A percentile compares a stretch with the other conserved stretches of the same genome.
Evolutionary conservation across 2,888 invertebrate species (phyloP).

Genomic region (Polyommatus icarus): DNA sequence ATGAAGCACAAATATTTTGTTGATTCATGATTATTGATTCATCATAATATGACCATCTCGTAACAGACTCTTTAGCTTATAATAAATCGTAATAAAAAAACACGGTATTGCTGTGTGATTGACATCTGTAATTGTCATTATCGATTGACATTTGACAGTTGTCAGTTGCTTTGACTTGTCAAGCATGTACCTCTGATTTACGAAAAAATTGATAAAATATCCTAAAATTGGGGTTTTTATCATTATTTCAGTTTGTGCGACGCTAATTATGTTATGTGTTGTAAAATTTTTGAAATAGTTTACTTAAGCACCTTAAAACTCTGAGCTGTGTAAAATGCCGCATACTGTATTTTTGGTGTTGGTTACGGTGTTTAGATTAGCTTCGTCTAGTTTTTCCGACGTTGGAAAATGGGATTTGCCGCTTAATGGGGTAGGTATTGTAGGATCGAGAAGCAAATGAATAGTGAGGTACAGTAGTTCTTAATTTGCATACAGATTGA

Average conservation of each 20-base stretch:
- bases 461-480: background rate
- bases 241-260: background rate
- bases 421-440: conserved; percentile 73
- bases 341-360: conserved; percentile 56
- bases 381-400: conserved; percentile 77
- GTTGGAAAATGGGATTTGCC: conserved; percentile 85
- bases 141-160: too few species aligned
- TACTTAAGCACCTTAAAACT: conserved; percentile 34
- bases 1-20: too few species aligned
- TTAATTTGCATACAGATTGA: background rate
- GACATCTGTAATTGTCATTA: too few species aligned
- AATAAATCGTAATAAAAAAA: too few species aligned
- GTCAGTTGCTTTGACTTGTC: background rate
- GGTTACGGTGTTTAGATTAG: conserved; percentile 55
- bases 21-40: too few species aligned
- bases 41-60: too few species aligned
- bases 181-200: background rate
- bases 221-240: background rate
- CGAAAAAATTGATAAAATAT: background rate
- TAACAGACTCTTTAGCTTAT: too few species aligned
- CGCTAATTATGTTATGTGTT: background rate
- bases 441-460: background rate
- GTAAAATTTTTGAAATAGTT: conserved; percentile 36
- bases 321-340: conserved; percentile 53
- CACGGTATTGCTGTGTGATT: too few species aligned